These are phyloP conservation scores for Danio kyathit DNA, from an alignment of 2,797 vertebrate genomes.

Conservation along the genomic window DNA sequence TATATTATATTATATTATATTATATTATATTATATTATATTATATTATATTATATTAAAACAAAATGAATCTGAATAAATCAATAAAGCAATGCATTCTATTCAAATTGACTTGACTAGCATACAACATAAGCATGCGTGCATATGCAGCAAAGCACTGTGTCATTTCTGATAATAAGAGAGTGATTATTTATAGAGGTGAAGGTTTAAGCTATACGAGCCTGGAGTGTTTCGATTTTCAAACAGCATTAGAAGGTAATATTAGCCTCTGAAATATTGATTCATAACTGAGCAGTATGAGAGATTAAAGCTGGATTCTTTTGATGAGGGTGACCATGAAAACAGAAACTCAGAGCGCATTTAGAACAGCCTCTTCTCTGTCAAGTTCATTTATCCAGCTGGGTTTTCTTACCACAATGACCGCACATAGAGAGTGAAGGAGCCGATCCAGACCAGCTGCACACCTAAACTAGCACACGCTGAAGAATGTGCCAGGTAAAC, in stretches of 20 bases:
- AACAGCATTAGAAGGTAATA: conserved; percentile 65
- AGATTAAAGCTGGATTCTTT: conserved; percentile 59
- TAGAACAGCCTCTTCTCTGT: conserved; percentile 49
- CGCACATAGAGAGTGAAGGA: not conserved
- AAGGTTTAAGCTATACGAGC: conserved; percentile 6
- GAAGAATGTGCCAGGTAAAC: conserved; percentile 13
- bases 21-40: no score
- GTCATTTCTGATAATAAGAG: conserved; percentile 40
- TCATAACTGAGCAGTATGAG: conserved; percentile 61
- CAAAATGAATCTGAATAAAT: not conserved
- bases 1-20: no score
- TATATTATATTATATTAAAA: no score
- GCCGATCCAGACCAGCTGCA: conserved; percentile 12
- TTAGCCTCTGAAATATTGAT: conserved; percentile 66
- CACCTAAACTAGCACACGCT: not conserved
- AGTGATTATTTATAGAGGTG: conserved; percentile 46
- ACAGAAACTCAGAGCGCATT: conserved; percentile 48
- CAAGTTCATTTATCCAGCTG: conserved; percentile 49
- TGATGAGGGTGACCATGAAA: conserved; percentile 51
- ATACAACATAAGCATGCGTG: not conserved
- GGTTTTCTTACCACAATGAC: conserved; percentile 26
- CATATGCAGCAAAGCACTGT: not conserved
- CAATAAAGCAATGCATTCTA: not conserved
- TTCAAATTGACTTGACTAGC: not conserved
- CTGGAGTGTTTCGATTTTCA: conserved; percentile 59